These are phyloP conservation scores for Oedothorax gibbosus DNA, from an alignment of 1,140 invertebrate genomes.

Conservation along the genomic window DNA sequence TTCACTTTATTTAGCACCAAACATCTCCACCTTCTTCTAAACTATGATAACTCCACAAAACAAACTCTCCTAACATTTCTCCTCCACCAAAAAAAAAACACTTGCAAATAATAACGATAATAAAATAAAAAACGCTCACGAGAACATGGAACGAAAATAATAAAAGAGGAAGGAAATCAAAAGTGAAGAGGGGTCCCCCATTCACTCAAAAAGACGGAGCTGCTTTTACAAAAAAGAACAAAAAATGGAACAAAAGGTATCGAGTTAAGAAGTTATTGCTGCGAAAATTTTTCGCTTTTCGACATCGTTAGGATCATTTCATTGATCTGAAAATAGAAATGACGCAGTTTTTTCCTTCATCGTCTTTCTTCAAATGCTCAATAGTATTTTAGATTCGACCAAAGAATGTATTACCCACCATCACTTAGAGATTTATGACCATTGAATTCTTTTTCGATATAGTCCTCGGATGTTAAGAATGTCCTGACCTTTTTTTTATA, in stretches of 20 bases:
- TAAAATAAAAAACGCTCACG: not conserved
- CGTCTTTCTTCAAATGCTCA: slow-evolving; percentile 14
- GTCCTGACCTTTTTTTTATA: not conserved
- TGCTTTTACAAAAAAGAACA: not conserved
- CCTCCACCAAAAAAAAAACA: not conserved
- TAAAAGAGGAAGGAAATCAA: slow-evolving; percentile 10
- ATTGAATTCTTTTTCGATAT: not conserved
- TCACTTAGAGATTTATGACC: slow-evolving; percentile 6
- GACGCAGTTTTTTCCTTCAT: not conserved
- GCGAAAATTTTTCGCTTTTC: slow-evolving; percentile 35
- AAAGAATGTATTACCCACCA: not conserved
- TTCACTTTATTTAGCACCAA: too few species aligned
- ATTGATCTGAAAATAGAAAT: slow-evolving; percentile 35
- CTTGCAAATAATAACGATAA: not conserved
- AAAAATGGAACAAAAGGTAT: slow-evolving; percentile 22
- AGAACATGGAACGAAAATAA: not conserved
- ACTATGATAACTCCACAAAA: slow-evolving; percentile 2
- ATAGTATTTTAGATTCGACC: not conserved
- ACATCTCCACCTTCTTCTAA: too few species aligned
- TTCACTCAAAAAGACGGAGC: slow-evolving; percentile 2
- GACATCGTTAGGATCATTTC: slow-evolving; percentile 30
- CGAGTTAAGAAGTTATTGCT: slow-evolving; percentile 31
- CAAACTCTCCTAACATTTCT: not conserved
- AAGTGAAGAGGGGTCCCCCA: slow-evolving; percentile 12
- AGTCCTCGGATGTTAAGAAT: not conserved